Base-by-base conservation (phyloP, 2,888 invertebrate genomes). In the Pasiphila rectangulata region DNA sequence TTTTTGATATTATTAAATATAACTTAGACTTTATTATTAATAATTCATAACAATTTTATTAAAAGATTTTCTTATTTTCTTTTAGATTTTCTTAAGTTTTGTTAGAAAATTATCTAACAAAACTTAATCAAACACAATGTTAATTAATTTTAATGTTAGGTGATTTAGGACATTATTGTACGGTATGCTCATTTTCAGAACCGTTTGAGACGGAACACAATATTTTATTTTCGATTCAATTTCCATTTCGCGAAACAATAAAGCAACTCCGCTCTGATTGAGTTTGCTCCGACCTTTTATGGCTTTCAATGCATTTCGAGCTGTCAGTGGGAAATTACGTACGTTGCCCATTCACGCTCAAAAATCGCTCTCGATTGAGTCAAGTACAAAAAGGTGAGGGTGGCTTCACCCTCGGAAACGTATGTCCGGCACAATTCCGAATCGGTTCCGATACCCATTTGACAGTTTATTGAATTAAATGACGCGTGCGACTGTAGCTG, bases 351-450 rank as follows among this genome's bases (percentile, higher is more conserved):
- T 85, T 86, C 84, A 81, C 82, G 83, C 81, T 84, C 83, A 82
- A 86, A 87, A 88, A 87, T 86, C 80, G 83, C 80, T 81, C 79
- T 74, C 85, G 82, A 87, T 86, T 81, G 86, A 82, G 83, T 79
- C 79, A 81, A 84, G 85, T 83, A 82, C 81, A 79, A 84, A 86
- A 85, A 88, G 84, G 82, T 77, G 77, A 81, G 79, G 75, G 72
- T 67, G 62, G 67, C 59, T 71, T 63, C 75, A 80, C 75, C 81
- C 79, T 69, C 69, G 77, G 82, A 79, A 83, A 79, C 83, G 81
- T 82, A 80, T 83, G 86, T 85, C 81, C 85, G 80, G 82, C 79
- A 78, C 83, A 82, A 84, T 85, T 84, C 81, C 81, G 79, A 73
- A 79, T 83, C 77, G 79, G 79, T 74, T 72, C 74, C 77, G 85